A percentile compares a stretch with the other conserved stretches of the same genome.
Evolutionary conservation across 2,797 vertebrate species (phyloP).

Genomic region (Monodelphis domestica): DNA sequence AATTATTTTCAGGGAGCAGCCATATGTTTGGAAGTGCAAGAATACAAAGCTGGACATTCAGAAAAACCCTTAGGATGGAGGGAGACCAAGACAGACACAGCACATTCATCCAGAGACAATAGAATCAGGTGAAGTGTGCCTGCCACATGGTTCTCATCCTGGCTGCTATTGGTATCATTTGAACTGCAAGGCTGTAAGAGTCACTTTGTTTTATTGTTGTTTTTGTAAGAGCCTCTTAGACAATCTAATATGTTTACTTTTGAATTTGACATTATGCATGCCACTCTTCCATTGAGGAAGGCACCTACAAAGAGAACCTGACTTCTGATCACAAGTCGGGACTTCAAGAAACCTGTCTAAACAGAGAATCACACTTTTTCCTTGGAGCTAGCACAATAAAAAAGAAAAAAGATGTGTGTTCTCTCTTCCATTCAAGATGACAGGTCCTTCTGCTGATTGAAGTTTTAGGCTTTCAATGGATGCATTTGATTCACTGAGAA

Average conservation of each 20-base stretch:
- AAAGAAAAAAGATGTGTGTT: constrained; percentile 1
- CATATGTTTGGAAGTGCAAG: background rate
- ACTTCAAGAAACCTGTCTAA: constrained; percentile 26
- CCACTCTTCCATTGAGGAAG: background rate
- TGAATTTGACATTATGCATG: background rate
- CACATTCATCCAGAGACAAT: background rate
- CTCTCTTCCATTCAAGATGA: background rate
- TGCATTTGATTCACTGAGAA: background rate
- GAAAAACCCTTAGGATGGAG: background rate
- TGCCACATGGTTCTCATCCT: background rate
- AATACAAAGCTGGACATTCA: constrained; percentile 16
- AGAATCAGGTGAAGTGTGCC: background rate
- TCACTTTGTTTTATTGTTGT: background rate
- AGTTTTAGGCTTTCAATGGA: background rate
- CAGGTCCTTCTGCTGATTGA: background rate
- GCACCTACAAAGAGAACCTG: background rate
- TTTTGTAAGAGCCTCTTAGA: background rate
- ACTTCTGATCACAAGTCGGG: background rate
- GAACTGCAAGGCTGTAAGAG: background rate
- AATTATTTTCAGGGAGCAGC: constrained; percentile 58
- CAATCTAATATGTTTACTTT: background rate
- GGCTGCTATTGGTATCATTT: background rate
- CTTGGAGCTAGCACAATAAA: constrained; percentile 23
- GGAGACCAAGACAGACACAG: background rate
- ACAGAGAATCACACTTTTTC: constrained; percentile 7